Evolutionary conservation across 2,113 vertebrate genomes (phyloP), one percentile per base, ranked within the genome.

Genomic region (Dicaeum eximium): DNA sequence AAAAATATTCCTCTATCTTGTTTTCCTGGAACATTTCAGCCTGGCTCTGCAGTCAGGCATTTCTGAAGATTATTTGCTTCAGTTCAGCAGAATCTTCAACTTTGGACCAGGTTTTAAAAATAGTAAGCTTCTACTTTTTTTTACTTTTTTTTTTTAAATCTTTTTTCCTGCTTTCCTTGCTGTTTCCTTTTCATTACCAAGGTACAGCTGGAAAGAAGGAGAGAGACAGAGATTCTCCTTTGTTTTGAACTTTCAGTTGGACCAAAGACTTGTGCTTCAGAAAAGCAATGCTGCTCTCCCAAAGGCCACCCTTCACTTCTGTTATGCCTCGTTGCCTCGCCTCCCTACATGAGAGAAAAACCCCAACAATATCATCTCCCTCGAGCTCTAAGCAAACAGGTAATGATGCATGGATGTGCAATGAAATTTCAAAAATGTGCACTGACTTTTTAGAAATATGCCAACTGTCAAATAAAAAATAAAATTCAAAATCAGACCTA

Each of bases 381-480:
- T 91, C 2, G 8, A 93, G 94, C 91, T 60, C 88, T 78, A 35
- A 84, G 72, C 78, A 90, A 90, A 86, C 88, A 96, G 89, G 95
- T 87, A 97, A 65, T 92, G 86, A 94, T 93, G 90, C 85, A 85
- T 83, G 89, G 84, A 94, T 98, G 89, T 94, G 88, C 91, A 95
- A 87, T 84, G 94, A 97, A 96, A 94, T 96, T 97, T 97, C 48
- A 85, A 91, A 95, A 96, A 94, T 93, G 96, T 78, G 81, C 92
- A 92, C 71, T 96, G 95, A 94, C 96, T 96, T 96, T 97, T 97
- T 84, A 96, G 78, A 98, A 96, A 97, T 96, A 96, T 65, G 93
- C 78, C 95, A 80, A 73, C 86, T 60, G 88, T 92, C 67, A 92
- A 56, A 83, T 60, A 71, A 80, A 88, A 90, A 86, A 30, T 31